These are phyloP conservation scores for Mayetiola destructor DNA, from an alignment of 2,888 invertebrate genomes.

Conservation along the genomic window DNA sequence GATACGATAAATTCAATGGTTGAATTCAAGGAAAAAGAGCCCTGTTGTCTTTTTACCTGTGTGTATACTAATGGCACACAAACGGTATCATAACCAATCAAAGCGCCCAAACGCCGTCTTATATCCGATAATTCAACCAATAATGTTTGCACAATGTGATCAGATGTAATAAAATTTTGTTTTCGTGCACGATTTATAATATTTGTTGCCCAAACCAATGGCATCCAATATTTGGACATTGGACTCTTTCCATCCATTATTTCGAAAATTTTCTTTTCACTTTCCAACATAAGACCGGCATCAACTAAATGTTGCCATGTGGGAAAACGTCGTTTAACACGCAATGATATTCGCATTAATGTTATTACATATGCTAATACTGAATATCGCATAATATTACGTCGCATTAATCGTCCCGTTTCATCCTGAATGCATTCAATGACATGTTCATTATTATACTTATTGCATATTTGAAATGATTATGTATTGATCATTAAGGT, in stretches of 20 bases:
- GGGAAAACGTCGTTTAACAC: conserved; percentile 78
- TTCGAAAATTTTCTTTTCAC: conserved; percentile 82
- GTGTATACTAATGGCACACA: conserved; percentile 86
- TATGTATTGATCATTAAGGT: too few species aligned
- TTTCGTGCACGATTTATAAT: conserved; percentile 77
- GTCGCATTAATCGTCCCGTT: conserved; percentile 72
- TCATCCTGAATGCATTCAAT: conserved; percentile 42
- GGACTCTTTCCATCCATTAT: conserved; percentile 78
- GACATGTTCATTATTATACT: background rate
- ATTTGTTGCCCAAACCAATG: conserved; percentile 83
- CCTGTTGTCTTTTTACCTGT: conserved; percentile 50
- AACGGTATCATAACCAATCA: conserved; percentile 83
- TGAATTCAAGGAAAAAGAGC: too few species aligned
- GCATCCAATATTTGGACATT: conserved; percentile 90
- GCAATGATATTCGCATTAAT: conserved; percentile 68
- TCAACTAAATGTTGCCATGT: conserved; percentile 83
- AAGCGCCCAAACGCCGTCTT: conserved; percentile 62
- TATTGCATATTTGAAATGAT: background rate
- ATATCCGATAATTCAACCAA: conserved; percentile 81
- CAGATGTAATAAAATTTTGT: conserved; percentile 70
- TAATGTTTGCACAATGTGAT: conserved; percentile 84
- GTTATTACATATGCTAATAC: conserved; percentile 81
- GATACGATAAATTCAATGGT: background rate
- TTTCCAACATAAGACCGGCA: conserved; percentile 75
- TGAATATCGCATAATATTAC: conserved; percentile 80